Conservation (phyloP, 2,888 invertebrate species). For the Urechis unicinctus region DNA sequence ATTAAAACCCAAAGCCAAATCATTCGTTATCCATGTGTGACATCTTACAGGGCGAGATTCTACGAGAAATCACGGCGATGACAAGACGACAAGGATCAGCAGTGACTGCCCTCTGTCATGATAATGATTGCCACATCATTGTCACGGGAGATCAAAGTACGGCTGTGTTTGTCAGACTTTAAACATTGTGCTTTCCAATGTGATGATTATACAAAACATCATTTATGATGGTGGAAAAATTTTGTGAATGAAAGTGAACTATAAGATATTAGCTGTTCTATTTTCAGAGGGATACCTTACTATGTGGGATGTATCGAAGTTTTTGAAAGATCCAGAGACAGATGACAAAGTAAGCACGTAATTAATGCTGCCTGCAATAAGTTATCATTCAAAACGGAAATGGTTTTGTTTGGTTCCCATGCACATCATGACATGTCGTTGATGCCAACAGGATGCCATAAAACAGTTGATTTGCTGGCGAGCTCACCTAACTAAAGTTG, state of each 20-base stretch:
- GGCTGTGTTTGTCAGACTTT: slow-evolving; percentile 16
- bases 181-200: too few species aligned
- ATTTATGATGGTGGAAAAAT: too few species aligned
- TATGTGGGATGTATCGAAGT: slow-evolving; percentile 40
- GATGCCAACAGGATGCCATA: slow-evolving; percentile 26
- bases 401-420: too few species aligned
- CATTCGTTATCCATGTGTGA: too few species aligned
- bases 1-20: too few species aligned
- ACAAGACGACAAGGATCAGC: slow-evolving; percentile 36
- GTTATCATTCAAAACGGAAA: background rate
- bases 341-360: slow-evolving; percentile 27
- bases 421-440: background rate
- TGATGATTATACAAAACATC: too few species aligned
- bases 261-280: background rate
- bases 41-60: slow-evolving; percentile 33
- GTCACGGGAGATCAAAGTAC: slow-evolving; percentile 44
- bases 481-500: slow-evolving; percentile 39
- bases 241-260: background rate
- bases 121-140: slow-evolving; percentile 37
- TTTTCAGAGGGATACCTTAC: slow-evolving; percentile 45
- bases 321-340: slow-evolving; percentile 32
- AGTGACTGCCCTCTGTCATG: slow-evolving; percentile 38
- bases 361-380: background rate
- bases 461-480: slow-evolving; percentile 44
- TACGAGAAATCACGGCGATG: slow-evolving; percentile 37